Evolutionary conservation across 1,140 invertebrate genomes (phyloP).

Genomic region (Brachionus koreanus): DNA sequence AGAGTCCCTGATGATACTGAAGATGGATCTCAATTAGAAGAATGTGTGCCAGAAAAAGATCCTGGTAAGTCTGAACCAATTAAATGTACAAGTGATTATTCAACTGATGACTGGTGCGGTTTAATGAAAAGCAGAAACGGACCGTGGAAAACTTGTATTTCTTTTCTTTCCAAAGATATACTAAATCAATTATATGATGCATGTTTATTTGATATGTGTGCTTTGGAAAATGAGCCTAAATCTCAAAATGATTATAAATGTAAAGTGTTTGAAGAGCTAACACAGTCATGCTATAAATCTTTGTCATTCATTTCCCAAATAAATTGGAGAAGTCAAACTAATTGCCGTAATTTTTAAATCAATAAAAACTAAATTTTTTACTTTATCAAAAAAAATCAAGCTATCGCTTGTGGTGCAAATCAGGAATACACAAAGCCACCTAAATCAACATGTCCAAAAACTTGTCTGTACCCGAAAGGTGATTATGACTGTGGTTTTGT

Average conservation of each 20-base stretch:
- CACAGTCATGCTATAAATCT: not conserved
- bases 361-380: not conserved
- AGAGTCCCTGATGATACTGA: constrained; percentile 12
- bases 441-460: not conserved
- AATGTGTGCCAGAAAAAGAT: not conserved
- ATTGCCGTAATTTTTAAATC: not conserved
- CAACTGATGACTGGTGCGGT: not conserved
- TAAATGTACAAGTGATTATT: not conserved
- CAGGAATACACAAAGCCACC: not conserved
- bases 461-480: not conserved
- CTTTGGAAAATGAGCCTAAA: not conserved
- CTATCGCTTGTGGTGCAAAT: not conserved
- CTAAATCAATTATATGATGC: not conserved
- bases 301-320: not conserved
- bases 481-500: constrained; percentile 11
- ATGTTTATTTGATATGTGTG: constrained; percentile 32
- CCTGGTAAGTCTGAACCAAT: not conserved
- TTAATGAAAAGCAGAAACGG: constrained; percentile 15
- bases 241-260: not conserved
- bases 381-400: not conserved
- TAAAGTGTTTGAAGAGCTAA: not conserved
- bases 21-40: constrained; percentile 8
- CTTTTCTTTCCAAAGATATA: not conserved
- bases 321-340: not conserved
- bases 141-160: not conserved